Conservation (phyloP, 2,888 invertebrate species). For the Uropetala carovei region DNA sequence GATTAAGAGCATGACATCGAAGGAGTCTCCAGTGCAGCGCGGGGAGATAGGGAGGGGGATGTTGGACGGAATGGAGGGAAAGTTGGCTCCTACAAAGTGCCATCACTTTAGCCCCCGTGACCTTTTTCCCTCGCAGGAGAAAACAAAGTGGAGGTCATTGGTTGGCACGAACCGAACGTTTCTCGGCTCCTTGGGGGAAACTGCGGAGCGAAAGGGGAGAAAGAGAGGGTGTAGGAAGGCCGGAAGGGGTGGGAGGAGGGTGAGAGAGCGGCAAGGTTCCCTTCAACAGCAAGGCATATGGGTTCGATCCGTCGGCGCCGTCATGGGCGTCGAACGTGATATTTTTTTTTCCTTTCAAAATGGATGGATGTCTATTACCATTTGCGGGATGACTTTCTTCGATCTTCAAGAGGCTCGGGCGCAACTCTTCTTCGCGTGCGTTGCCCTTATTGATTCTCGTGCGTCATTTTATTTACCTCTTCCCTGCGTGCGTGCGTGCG, state of each 20-base stretch:
- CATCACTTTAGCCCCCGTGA: neutral
- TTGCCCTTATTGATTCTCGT: neutral
- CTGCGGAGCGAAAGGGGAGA: neutral
- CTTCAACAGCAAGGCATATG: too few species aligned
- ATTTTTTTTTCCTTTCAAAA: too few species aligned
- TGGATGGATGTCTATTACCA: too few species aligned
- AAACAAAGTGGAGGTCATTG: constrained; percentile 8
- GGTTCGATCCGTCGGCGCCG: too few species aligned
- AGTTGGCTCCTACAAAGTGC: constrained; percentile 2
- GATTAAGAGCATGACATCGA: too few species aligned
- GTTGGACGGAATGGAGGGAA: neutral
- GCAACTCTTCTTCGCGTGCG: neutral
- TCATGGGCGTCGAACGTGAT: too few species aligned
- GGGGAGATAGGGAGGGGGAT: neutral
- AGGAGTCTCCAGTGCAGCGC: neutral
- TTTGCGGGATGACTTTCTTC: neutral
- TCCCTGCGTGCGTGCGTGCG: neutral
- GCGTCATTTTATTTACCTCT: neutral
- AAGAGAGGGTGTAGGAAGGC: neutral
- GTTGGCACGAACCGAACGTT: neutral
- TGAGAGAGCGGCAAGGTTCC: too few species aligned
- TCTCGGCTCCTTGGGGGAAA: constrained; percentile 12
- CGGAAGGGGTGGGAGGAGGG: neutral
- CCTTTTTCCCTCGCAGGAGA: neutral
- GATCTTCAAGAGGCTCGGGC: neutral